Conservation (phyloP, 2,888 invertebrate genomes). For the Emmelina monodactyla region DNA sequence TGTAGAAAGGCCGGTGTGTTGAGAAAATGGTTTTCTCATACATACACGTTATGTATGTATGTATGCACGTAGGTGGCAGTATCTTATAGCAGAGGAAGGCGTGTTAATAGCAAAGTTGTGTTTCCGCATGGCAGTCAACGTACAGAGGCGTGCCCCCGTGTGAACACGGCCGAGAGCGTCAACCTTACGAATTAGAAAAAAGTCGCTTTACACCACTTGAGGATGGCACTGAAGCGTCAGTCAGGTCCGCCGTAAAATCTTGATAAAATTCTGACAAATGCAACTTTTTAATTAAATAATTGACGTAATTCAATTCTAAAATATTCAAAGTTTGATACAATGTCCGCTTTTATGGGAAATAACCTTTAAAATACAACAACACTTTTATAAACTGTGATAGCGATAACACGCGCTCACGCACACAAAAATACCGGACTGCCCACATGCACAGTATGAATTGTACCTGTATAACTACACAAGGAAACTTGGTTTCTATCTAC, state of each 20-base stretch:
- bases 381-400: conserved; percentile 13
- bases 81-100: conserved; percentile 59
- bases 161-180: conserved; percentile 51
- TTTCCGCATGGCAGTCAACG: conserved; percentile 58
- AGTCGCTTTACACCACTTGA: conserved; percentile 39
- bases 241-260: no score
- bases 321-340: no score
- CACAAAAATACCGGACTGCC: conserved; percentile 20
- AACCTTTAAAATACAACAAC: background rate
- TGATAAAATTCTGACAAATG: no score
- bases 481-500: conserved; percentile 33
- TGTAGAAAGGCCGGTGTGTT: conserved; percentile 27
- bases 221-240: no score
- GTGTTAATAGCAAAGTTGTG: conserved; percentile 60
- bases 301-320: no score
- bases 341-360: no score
- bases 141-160: conserved; percentile 47
- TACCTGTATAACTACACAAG: conserved; percentile 28
- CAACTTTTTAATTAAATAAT: no score
- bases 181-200: conserved; percentile 63
- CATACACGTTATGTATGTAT: conserved; percentile 24
- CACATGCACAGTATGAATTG: conserved; percentile 11
- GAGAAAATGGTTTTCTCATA: conserved; percentile 47
- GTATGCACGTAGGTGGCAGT: conserved; percentile 48
- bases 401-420: conserved; percentile 43